phyloP scores from a whole-genome alignment of 2,113 vertebrate genomes.

The Chrysochloris asiatica region DNA sequence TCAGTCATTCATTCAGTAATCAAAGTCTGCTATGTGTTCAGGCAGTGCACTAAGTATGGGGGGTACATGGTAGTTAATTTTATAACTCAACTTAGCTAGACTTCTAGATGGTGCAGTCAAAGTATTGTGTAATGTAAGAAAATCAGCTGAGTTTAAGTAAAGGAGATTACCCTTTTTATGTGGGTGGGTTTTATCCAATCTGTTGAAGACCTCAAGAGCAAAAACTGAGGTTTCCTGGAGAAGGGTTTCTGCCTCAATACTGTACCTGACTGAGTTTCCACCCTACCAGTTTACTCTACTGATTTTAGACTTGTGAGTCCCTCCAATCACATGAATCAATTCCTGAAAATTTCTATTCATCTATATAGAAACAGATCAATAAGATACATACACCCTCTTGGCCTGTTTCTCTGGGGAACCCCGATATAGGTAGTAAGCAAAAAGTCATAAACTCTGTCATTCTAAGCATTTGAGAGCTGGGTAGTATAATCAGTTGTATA shows the following conservation, averaged over 20 bases:
- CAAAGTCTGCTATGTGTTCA: background rate
- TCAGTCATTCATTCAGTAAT: background rate
- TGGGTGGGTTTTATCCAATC: background rate
- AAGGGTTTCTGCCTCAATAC: background rate
- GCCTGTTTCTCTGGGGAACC: background rate
- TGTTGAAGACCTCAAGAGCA: too few species aligned
- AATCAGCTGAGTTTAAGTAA: background rate
- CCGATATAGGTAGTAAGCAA: background rate
- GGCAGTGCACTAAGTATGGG: background rate
- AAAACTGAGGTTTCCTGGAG: background rate
- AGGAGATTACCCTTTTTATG: background rate
- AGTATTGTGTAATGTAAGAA: background rate
- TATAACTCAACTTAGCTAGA: background rate
- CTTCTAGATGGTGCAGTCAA: background rate
- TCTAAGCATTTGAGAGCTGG: background rate
- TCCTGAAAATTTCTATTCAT: background rate
- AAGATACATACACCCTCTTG: too few species aligned
- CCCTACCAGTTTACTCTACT: background rate
- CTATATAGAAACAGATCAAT: background rate
- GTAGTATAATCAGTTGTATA: background rate
- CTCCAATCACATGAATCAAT: background rate
- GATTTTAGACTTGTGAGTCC: background rate
- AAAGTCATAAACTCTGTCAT: background rate
- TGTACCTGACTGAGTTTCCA: background rate
- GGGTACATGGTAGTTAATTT: background rate